Percentiles rank a stretch among this genome's conserved stretches.
Evolutionary conservation across 1,140 invertebrate species (phyloP).

Genomic region (Papilio dardanus): DNA sequence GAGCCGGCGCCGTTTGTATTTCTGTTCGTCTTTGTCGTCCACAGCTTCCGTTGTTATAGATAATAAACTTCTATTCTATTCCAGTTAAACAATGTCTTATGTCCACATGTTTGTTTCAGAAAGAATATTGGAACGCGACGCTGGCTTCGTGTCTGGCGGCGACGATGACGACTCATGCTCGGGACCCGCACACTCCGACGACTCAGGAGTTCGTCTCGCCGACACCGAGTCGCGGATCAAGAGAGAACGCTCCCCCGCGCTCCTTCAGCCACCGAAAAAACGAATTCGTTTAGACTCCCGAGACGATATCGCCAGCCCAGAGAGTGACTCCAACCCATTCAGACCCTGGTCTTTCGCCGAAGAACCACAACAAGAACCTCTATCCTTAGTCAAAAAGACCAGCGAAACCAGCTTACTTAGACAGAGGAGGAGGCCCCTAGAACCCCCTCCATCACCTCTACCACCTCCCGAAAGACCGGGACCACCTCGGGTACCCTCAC

Average conservation of each 20-base stretch:
- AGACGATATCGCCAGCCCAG: conserved; percentile 66
- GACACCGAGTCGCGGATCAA: conserved; percentile 85
- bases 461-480: conserved; percentile 58
- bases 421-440: conserved; percentile 64
- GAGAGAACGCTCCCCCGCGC: conserved; percentile 88
- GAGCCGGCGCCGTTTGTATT: conserved; percentile 60
- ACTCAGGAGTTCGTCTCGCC: conserved; percentile 88
- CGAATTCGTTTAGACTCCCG: conserved; percentile 83
- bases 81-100: conserved; percentile 35
- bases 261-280: conserved; percentile 87
- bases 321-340: conserved; percentile 71
- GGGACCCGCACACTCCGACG: conserved; percentile 88
- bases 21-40: conserved; percentile 46
- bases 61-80: conserved; percentile 27
- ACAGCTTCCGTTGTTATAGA: conserved; percentile 51
- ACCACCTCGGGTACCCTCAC: conserved; percentile 82
- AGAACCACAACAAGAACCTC: conserved; percentile 64
- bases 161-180: conserved; percentile 87
- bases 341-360: conserved; percentile 80
- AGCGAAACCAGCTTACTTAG: conserved; percentile 66
- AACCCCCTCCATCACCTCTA: conserved; percentile 56
- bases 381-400: conserved; percentile 67
- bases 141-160: conserved; percentile 88
- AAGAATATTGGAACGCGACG: conserved; percentile 84
- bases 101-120: conserved; percentile 72